These are phyloP conservation scores for Pitangus sulphuratus DNA, from an alignment of 2,797 vertebrate species.

Conservation along the genomic window DNA sequence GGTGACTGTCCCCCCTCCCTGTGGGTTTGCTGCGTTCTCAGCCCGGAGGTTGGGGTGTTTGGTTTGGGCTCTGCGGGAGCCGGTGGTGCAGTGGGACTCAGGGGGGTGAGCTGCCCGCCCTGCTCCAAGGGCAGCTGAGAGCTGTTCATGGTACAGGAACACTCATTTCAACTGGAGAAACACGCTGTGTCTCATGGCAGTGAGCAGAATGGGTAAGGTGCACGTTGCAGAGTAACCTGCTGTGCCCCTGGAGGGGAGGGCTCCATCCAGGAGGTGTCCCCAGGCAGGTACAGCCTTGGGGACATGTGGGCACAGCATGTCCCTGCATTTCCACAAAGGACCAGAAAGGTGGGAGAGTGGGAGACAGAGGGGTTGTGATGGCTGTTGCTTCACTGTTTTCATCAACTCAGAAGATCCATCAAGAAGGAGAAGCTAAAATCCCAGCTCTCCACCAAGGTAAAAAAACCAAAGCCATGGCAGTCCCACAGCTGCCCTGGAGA, in stretches of 20 bases:
- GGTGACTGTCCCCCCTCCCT: background rate
- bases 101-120: background rate
- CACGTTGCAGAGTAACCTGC: background rate
- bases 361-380: background rate
- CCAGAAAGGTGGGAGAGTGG: background rate
- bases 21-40: background rate
- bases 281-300: background rate
- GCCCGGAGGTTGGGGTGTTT: fast-evolving
- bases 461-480: background rate
- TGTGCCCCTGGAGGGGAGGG: background rate
- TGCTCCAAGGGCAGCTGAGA: background rate
- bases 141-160: background rate
- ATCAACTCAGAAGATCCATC: background rate
- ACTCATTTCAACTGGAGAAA: background rate
- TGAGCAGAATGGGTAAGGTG: too few species aligned
- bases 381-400: background rate
- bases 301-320: fast-evolving
- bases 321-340: background rate
- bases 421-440: background rate
- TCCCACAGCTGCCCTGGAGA: background rate
- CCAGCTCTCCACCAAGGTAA: slow-evolving; percentile 1
- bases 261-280: background rate
- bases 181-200: background rate
- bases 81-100: background rate
- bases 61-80: background rate